Evolutionary conservation across 2,888 invertebrate species (phyloP), one percentile per base, ranked within the genome.

Genomic region (Cheiracanthium punctorium): DNA sequence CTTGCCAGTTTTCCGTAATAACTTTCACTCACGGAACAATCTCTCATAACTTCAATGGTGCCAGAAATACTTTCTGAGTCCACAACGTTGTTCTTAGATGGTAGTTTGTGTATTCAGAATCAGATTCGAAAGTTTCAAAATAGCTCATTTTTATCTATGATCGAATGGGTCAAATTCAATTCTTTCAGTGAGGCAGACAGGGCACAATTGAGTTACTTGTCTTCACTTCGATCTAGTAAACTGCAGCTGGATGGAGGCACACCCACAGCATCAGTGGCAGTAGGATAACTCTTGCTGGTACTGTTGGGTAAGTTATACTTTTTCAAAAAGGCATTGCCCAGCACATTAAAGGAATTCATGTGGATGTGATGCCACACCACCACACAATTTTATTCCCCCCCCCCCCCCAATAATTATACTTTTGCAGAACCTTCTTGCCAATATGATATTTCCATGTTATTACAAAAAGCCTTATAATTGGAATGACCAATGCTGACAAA

Each of bases 191-290:
- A 93, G 2, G 92, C 92, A 84, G 90, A 90, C 65, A 93, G 92
- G n/a, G 93, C 93, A 69, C 92, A 92, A 89, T 92, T 90, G 29
- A 93, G 88, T 88, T 93, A 93, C 80, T 91, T 91, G 77, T 92
- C 92, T 89, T 93, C 93, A 87, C 91, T 91, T 64, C 88, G 84
- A 32, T 89, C 88, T 75, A 88, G n/a, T 20, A 88, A 69, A 41
- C 70, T 88, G 28, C 10, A 77, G 29, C 43, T 65, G 10, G 17
- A 5, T 17, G 32, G 10, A 1, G 72, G 2, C 33, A 24, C 32
- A 52, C 24, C n/a, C 89, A 90, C 77, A 89, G 89, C 72, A 88
- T 82, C 79, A 90, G 90, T 80, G n/a, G n/a, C n/a, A n/a, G n/a
- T n/a, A n/a, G n/a, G n/a, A n/a, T n/a, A n/a, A n/a, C n/a, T n/a